Conservation (phyloP, 2,888 invertebrate species). For the Agrotis clavis region DNA sequence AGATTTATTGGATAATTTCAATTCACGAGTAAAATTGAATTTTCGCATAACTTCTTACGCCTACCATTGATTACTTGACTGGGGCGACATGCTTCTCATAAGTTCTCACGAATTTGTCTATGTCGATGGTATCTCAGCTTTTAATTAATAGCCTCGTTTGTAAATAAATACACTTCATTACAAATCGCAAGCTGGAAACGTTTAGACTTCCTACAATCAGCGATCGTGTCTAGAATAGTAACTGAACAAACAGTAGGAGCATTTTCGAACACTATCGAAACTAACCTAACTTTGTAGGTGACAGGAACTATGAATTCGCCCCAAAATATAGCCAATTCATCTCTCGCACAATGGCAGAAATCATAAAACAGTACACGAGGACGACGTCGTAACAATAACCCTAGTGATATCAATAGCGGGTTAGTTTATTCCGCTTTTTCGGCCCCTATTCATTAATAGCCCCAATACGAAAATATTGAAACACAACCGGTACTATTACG, state of each 20-base stretch:
- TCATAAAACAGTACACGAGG: slow-evolving; percentile 62
- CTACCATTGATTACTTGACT: slow-evolving; percentile 8
- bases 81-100: slow-evolving; percentile 18
- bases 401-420: slow-evolving; percentile 81
- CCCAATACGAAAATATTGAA: slow-evolving; percentile 88
- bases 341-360: slow-evolving; percentile 55
- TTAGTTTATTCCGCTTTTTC: slow-evolving; percentile 82
- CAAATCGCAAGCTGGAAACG: background rate
- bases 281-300: background rate
- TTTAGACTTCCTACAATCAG: background rate
- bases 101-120: slow-evolving; percentile 35
- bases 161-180: slow-evolving; percentile 22
- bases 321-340: slow-evolving; percentile 57
- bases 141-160: slow-evolving; percentile 12
- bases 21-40: slow-evolving; percentile 31
- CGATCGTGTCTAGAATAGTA: no score
- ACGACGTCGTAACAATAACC: slow-evolving; percentile 57
- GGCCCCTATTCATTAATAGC: slow-evolving; percentile 82
- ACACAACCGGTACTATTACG: slow-evolving; percentile 73
- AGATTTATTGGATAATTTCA: slow-evolving; percentile 18
- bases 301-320: slow-evolving; percentile 36
- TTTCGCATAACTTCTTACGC: slow-evolving; percentile 35
- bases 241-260: background rate
- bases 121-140: slow-evolving; percentile 25
- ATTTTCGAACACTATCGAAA: background rate